Conservation (phyloP, 2,888 invertebrate species). For the Plagiodera versicolora region DNA sequence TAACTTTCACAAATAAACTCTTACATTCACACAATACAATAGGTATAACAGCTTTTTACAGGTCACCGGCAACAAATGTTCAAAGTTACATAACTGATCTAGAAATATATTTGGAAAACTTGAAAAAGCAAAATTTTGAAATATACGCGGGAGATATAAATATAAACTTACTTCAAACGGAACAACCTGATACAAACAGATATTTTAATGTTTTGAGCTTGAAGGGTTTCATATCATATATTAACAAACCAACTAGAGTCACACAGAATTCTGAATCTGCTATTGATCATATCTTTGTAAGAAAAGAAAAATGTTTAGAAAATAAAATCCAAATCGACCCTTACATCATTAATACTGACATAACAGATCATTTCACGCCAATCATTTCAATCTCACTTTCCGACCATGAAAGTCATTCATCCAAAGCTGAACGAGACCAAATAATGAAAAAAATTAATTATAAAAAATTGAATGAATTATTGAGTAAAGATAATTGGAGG, state of each 20-base stretch:
- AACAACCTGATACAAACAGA: constrained; percentile 1
- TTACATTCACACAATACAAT: constrained; percentile 3
- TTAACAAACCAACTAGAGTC: constrained; percentile 13
- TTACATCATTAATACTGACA: constrained; percentile 8
- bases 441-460: constrained; percentile 4
- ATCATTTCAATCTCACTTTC: background rate
- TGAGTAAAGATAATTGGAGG: constrained; percentile 7
- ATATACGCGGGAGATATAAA: constrained; percentile 12
- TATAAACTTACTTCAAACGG: constrained; percentile 6
- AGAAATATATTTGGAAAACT: constrained; percentile 10
- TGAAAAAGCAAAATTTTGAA: constrained; percentile 3
- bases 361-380: constrained; percentile 11
- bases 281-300: constrained; percentile 13
- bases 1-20: constrained; percentile 2
- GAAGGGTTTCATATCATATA: constrained; percentile 7
- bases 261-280: constrained; percentile 6
- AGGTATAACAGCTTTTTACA: constrained; percentile 12
- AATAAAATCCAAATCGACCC: constrained; percentile 11
- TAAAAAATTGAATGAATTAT: constrained; percentile 5
- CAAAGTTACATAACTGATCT: too few relatives aligned
- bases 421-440: background rate
- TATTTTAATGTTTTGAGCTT: constrained; percentile 10
- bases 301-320: constrained; percentile 10
- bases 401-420: background rate
- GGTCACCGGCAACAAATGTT: too few relatives aligned